Evolutionary conservation across 2,888 invertebrate species (phyloP).

Genomic region (Stenurella melanura): DNA sequence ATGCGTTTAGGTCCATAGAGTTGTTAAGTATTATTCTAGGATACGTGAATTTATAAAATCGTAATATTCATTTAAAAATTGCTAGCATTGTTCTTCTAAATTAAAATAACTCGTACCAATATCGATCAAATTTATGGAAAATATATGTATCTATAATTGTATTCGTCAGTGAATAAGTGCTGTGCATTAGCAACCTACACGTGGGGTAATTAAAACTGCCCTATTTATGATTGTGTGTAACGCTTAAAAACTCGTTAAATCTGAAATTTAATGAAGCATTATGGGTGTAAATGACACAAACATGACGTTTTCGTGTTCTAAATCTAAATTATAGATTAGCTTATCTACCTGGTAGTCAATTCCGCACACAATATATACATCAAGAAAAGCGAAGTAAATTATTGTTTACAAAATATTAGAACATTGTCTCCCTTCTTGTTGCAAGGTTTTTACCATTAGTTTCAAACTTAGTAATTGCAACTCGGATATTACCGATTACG

Average conservation of each 20-base stretch:
- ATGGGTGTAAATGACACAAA: constrained; percentile 14
- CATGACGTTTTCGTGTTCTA: constrained; percentile 26
- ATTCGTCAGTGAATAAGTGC: background rate
- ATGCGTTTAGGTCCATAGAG: too few relatives aligned
- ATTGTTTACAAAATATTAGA: background rate
- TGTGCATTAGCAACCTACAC: background rate
- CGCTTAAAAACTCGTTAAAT: constrained; percentile 28
- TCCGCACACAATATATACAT: constrained; percentile 25
- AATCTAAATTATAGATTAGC: constrained; percentile 21
- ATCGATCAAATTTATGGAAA: constrained; percentile 1
- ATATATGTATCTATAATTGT: background rate
- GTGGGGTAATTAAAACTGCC: constrained; percentile 8
- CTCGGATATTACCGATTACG: too few relatives aligned
- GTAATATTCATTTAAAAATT: too few relatives aligned
- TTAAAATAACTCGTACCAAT: background rate
- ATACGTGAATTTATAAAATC: too few relatives aligned
- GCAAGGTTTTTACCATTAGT: too few relatives aligned
- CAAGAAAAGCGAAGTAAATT: background rate
- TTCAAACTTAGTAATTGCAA: too few relatives aligned
- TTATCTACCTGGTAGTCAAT: constrained; percentile 14
- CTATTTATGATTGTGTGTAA: constrained; percentile 24
- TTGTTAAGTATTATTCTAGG: too few relatives aligned
- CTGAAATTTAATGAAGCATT: constrained; percentile 18
- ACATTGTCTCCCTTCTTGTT: background rate
- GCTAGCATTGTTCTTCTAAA: too few relatives aligned